Evolutionary conservation across 1,140 invertebrate genomes (phyloP), one percentile per base, ranked within the genome.

Genomic region (Lerema accius): DNA sequence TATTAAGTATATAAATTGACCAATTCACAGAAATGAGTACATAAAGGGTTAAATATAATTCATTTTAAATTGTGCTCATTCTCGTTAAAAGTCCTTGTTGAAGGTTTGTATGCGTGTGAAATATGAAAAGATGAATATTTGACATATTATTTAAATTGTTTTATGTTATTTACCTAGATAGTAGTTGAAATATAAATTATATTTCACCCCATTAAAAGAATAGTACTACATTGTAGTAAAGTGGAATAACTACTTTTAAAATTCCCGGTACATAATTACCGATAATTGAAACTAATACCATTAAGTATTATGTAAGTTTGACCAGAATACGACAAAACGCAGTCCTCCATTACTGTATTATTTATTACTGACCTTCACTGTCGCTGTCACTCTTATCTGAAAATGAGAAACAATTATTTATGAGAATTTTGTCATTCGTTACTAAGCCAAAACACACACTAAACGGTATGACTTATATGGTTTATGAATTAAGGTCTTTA

Each of bases 371-470:
- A 91, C 95, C 95, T 93, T 97, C 96, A 89, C 96, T 96, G 92
- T 97, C 96, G 92, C 95, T 97, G 93, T 97, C 96, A 91, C 96
- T 97, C 93, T 96, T 96, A 93, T 97, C 96, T 96, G 93, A 62
- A 95, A 94, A 73, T 69, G 71, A 90, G 80, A 69, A 75, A 69
- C 11, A 17, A 42, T 67, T 58, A 49, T 68, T 39, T 48, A 17
- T 48, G 45, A 59, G 32, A 19, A 59, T 37, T 46, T 15, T 37
- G 3, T 37, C 32, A 51, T 51, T 19, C 16, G 7, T 51, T 51
- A 51, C 35, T 37, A 37, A 37, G 13, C 28, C 49, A 32, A 19
- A 4, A 37, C 49, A 19, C 49, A 37, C n/a, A 51, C 49, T 28
- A 48, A 48, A 28, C 3, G 0, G 17, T 3, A 23, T 3, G 19